phyloP scores from a whole-genome alignment of 2,888 invertebrate genomes.

The Pelosia muscerda region DNA sequence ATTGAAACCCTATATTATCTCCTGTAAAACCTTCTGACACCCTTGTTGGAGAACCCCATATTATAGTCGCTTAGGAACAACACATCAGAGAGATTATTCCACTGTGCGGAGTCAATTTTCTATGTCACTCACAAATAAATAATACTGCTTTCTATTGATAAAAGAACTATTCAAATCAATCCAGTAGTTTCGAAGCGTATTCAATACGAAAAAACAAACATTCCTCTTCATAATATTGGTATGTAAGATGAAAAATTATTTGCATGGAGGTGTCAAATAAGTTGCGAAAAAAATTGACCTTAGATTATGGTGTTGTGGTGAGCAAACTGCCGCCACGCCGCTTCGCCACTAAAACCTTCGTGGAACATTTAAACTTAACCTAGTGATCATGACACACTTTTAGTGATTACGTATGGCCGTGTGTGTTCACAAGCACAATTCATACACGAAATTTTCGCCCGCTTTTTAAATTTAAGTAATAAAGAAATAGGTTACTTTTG shows the following conservation, averaged over 20 bases:
- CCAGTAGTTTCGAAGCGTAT: too few relatives aligned
- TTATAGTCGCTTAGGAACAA: too few relatives aligned
- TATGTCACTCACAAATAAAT: too few relatives aligned
- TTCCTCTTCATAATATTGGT: too few relatives aligned
- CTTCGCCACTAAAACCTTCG: constrained; percentile 46
- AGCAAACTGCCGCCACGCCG: constrained; percentile 23
- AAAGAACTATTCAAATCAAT: too few relatives aligned
- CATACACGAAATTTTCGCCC: constrained; percentile 63
- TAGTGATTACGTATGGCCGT: constrained; percentile 76
- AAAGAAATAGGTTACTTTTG: constrained; percentile 45
- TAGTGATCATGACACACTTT: constrained; percentile 86
- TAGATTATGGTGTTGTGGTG: constrained; percentile 40
- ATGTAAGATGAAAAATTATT: constrained; percentile 30
- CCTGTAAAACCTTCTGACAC: too few relatives aligned
- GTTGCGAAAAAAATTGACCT: constrained; percentile 48
- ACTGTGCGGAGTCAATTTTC: too few relatives aligned
- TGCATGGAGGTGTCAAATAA: constrained; percentile 40
- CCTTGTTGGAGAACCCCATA: too few relatives aligned
- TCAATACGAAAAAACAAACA: too few relatives aligned
- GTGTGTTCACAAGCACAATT: constrained; percentile 62
- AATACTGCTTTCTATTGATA: too few relatives aligned
- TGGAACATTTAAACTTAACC: constrained; percentile 84
- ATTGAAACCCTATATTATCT: too few relatives aligned
- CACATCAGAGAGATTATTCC: too few relatives aligned
- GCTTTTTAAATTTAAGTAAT: constrained; percentile 54